Conservation (phyloP, 2,113 vertebrate species). For the Melanostigma gelatinosum region DNA sequence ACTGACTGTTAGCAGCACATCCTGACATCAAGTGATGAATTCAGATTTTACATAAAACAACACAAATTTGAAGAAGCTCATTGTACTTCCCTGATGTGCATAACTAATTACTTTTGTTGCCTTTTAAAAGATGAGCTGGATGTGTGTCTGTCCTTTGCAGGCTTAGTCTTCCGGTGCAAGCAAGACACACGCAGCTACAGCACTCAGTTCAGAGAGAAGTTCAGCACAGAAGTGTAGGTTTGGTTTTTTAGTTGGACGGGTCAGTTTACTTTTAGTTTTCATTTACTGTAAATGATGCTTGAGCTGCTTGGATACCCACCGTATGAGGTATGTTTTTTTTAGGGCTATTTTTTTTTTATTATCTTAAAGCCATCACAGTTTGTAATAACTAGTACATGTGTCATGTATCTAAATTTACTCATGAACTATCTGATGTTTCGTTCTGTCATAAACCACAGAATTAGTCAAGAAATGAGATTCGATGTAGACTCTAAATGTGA, state of each 20-base stretch:
- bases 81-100: constrained; percentile 88
- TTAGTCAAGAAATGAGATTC: constrained; percentile 11
- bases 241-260: constrained; percentile 16
- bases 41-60: constrained; percentile 87
- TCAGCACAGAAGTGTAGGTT: neutral
- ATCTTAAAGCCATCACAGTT: neutral
- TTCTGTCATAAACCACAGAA: neutral
- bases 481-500: constrained; percentile 36
- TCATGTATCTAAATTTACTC: neutral
- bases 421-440: neutral
- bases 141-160: constrained; percentile 41
- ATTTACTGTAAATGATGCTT: constrained; percentile 81
- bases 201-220: constrained; percentile 15
- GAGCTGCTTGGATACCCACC: constrained; percentile 93
- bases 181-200: constrained; percentile 37
- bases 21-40: constrained; percentile 91
- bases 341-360: neutral
- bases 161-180: constrained; percentile 39
- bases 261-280: constrained; percentile 11
- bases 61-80: constrained; percentile 82
- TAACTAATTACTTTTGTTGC: constrained; percentile 88
- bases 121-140: constrained; percentile 85
- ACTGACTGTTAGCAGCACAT: constrained; percentile 87
- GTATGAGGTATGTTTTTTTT: constrained; percentile 87
- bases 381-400: neutral